phyloP scores from a whole-genome alignment of 2,113 vertebrate species.

The Chamaea fasciata region DNA sequence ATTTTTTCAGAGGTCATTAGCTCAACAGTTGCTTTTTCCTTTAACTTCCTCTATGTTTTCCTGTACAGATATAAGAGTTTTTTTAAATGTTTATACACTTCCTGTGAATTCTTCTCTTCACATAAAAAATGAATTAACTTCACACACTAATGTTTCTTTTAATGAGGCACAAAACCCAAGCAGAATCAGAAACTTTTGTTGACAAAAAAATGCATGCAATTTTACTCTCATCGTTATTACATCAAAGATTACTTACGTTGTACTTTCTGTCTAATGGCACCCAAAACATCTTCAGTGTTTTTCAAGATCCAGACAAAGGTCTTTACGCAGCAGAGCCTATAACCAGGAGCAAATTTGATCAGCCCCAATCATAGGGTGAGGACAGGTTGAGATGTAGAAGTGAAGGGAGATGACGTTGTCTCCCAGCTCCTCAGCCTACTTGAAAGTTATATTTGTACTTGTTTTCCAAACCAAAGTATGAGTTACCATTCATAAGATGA shows the following conservation, averaged over 20 bases:
- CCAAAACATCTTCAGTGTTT: background rate
- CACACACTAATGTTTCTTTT: background rate
- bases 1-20: background rate
- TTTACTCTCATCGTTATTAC: background rate
- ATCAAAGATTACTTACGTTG: background rate
- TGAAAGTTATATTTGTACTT: background rate
- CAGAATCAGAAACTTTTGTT: background rate
- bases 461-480: background rate
- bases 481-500: background rate
- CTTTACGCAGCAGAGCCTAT: background rate
- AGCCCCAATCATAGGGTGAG: accelerated
- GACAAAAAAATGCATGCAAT: background rate
- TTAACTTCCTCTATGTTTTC: background rate
- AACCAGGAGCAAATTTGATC: background rate
- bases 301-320: background rate
- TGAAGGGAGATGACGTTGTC: background rate
- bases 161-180: background rate
- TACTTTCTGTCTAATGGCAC: background rate
- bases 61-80: background rate
- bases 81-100: background rate
- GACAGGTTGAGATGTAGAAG: background rate
- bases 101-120: background rate
- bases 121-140: background rate
- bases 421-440: background rate
- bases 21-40: background rate